phyloP scores from a whole-genome alignment of 2,888 invertebrate species.

The Gerosis bhagava region DNA sequence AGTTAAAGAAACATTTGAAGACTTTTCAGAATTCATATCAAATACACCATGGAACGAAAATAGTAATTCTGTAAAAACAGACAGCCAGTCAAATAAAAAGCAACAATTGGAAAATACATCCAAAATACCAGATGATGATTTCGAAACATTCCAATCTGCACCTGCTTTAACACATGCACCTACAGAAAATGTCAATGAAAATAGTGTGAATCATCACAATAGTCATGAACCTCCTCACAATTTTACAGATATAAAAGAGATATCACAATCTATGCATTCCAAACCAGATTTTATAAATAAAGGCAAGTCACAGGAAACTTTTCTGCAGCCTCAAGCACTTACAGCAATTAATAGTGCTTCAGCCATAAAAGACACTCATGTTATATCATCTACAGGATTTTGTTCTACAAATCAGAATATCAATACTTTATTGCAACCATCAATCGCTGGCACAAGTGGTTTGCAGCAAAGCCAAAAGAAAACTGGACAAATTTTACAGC shows the following conservation, averaged over 20 bases:
- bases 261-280: not conserved
- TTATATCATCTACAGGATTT: slow-evolving; percentile 34
- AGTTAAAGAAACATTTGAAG: slow-evolving; percentile 70
- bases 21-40: slow-evolving; percentile 68
- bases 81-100: too few relatives aligned
- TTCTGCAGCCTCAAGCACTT: slow-evolving; percentile 32
- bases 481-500: slow-evolving; percentile 71
- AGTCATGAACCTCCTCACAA: slow-evolving; percentile 1
- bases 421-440: slow-evolving; percentile 55
- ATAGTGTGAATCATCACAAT: slow-evolving; percentile 27
- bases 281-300: slow-evolving; percentile 2
- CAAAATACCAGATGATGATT: slow-evolving; percentile 58
- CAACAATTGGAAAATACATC: too few relatives aligned
- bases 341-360: slow-evolving; percentile 28
- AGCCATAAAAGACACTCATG: slow-evolving; percentile 35
- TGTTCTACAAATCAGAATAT: slow-evolving; percentile 37
- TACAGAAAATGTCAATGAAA: slow-evolving; percentile 35
- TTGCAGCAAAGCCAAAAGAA: slow-evolving; percentile 50
- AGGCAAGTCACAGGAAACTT: slow-evolving; percentile 37
- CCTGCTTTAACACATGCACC: slow-evolving; percentile 35
- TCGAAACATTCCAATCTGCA: slow-evolving; percentile 73
- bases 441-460: slow-evolving; percentile 38
- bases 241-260: slow-evolving; percentile 1
- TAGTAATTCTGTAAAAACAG: not conserved
- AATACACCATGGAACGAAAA: slow-evolving; percentile 48